These are phyloP conservation scores for Drosophila sordidula DNA, from an alignment of 2,888 invertebrate species.

Conservation along the genomic window DNA sequence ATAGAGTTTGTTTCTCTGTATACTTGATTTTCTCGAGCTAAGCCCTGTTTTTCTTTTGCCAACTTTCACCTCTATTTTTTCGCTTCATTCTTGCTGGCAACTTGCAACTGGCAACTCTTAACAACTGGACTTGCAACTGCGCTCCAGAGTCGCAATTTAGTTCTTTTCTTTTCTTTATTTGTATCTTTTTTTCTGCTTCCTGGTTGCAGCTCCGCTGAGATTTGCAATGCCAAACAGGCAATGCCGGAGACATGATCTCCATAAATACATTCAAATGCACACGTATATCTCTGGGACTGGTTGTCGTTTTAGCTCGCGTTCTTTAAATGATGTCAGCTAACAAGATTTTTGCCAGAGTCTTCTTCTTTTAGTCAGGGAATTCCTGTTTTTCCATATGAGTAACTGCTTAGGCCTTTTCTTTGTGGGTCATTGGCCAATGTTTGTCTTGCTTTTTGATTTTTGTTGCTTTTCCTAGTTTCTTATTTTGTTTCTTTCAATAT, in stretches of 20 bases:
- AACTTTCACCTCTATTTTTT: conserved; percentile 27
- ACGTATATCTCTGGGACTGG: conserved; percentile 25
- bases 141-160: conserved; percentile 5
- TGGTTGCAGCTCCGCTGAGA: conserved; percentile 63
- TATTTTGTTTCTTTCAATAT: not conserved
- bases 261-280: conserved; percentile 45
- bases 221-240: conserved; percentile 70
- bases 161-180: conserved; percentile 3
- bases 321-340: conserved; percentile 68
- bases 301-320: conserved; percentile 26
- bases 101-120: not conserved
- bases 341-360: conserved; percentile 37
- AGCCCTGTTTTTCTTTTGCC: not conserved
- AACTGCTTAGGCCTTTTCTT: conserved; percentile 27
- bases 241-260: conserved; percentile 70
- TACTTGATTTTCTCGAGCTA: not conserved
- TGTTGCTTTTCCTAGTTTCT: conserved; percentile 6
- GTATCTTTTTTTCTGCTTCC: conserved; percentile 49
- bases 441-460: conserved; percentile 11
- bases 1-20: not conserved
- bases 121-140: conserved; percentile 27
- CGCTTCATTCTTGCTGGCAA: not conserved
- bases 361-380: conserved; percentile 15
- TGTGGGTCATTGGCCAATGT: conserved; percentile 65
- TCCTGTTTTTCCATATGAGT: conserved; percentile 63